phyloP scores from a whole-genome alignment of 2,888 invertebrate species.

The Alviniconcha strummeri region DNA sequence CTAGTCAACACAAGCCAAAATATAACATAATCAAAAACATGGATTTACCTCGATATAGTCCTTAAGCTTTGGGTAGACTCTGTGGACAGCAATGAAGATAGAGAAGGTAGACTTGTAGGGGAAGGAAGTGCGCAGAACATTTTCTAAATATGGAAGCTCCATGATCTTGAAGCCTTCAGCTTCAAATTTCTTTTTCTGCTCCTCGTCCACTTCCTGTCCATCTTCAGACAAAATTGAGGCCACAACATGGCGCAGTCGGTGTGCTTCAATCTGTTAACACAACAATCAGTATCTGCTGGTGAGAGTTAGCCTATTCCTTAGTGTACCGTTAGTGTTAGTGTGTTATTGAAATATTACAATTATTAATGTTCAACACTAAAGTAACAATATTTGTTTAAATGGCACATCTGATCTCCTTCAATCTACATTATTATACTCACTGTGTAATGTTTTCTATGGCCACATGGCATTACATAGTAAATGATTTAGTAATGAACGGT shows the following conservation, averaged over 20 bases:
- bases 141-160: slow-evolving; percentile 66
- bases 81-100: slow-evolving; percentile 72
- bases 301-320: neutral
- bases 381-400: too few relatives aligned
- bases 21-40: neutral
- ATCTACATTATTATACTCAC: too few relatives aligned
- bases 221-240: slow-evolving; percentile 72
- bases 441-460: too few relatives aligned
- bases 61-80: slow-evolving; percentile 73
- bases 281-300: neutral
- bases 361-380: too few relatives aligned
- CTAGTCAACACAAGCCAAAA: neutral
- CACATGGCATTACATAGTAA: too few relatives aligned
- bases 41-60: slow-evolving; percentile 72
- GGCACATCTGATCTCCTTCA: too few relatives aligned
- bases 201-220: slow-evolving; percentile 53
- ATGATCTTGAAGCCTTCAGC: slow-evolving; percentile 71
- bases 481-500: too few relatives aligned
- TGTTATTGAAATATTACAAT: too few relatives aligned
- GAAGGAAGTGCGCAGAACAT: slow-evolving; percentile 73
- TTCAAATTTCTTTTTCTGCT: slow-evolving; percentile 54
- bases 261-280: slow-evolving; percentile 61
- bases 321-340: too few relatives aligned
- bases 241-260: slow-evolving; percentile 72
- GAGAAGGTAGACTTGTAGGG: slow-evolving; percentile 74